Evolutionary conservation across 2,888 invertebrate genomes (phyloP).

Genomic region (Entomobrya proxima): DNA sequence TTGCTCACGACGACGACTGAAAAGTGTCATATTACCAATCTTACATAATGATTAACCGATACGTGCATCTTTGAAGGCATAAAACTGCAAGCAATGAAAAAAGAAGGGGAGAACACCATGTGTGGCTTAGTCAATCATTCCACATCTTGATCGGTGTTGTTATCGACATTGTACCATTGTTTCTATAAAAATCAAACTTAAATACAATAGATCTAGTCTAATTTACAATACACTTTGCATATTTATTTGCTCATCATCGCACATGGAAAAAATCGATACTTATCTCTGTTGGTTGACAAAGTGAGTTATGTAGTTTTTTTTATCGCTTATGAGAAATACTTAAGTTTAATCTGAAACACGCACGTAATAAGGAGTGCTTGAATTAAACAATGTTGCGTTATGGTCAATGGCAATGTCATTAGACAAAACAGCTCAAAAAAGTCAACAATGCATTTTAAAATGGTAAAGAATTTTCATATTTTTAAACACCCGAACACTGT

Average conservation of each 20-base stretch:
- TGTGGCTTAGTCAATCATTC: not conserved
- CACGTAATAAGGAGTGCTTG: no score
- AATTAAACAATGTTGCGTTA: no score
- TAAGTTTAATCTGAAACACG: no score
- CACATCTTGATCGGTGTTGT: not conserved
- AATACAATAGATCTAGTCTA: no score
- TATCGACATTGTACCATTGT: not conserved
- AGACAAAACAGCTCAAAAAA: no score
- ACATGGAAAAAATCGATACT: not conserved
- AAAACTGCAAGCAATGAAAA: not conserved
- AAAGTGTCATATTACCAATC: not conserved
- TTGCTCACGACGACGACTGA: not conserved
- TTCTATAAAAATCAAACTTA: no score
- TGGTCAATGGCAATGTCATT: no score
- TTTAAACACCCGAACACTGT: no score
- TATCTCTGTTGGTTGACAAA: slow-evolving; percentile 1
- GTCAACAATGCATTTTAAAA: no score
- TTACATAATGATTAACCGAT: not conserved
- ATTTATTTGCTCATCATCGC: not conserved
- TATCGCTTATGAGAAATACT: not conserved
- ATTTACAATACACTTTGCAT: not conserved
- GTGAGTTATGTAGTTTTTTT: not conserved
- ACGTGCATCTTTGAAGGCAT: not conserved
- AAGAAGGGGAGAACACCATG: slow-evolving; percentile 5
- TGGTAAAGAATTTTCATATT: no score